Evolutionary conservation across 2,113 vertebrate species (phyloP).

Genomic region (Elgaria multicarinata): DNA sequence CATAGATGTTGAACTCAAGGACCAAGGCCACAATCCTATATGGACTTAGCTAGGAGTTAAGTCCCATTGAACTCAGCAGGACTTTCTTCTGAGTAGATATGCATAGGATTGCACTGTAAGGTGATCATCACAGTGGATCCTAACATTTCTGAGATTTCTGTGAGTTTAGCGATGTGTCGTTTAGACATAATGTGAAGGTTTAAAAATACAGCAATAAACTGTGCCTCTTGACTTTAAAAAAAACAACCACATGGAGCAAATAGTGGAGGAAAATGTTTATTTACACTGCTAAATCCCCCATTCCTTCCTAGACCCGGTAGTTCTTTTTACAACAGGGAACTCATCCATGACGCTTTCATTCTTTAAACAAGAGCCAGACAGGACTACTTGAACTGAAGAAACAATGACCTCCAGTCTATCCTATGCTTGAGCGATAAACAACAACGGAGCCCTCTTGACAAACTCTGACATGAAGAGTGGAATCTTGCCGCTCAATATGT

Average conservation of each 20-base stretch:
- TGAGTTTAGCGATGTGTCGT: conserved; percentile 75
- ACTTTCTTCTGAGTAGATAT: background rate
- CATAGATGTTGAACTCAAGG: conserved; percentile 67
- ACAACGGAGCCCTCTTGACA: conserved; percentile 84
- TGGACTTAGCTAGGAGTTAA: background rate
- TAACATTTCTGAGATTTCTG: conserved; percentile 77
- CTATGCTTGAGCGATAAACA: conserved; percentile 82
- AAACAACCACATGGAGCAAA: conserved; percentile 79
- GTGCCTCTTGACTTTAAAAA: conserved; percentile 83
- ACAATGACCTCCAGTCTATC: conserved; percentile 82
- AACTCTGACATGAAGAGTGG: conserved; percentile 80
- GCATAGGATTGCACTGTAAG: conserved; percentile 17
- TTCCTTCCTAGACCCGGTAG: conserved; percentile 77
- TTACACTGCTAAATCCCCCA: conserved; percentile 79
- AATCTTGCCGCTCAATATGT: conserved; percentile 80
- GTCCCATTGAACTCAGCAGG: too few relatives aligned
- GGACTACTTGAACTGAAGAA: conserved; percentile 82
- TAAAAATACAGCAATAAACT: conserved; percentile 83
- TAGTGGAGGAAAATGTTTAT: conserved; percentile 84
- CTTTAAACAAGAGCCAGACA: conserved; percentile 80
- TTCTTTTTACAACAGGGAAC: conserved; percentile 77
- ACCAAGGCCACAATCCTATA: conserved; percentile 25
- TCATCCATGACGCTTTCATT: conserved; percentile 82
- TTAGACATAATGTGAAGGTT: conserved; percentile 83
- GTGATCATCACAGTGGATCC: conserved; percentile 73